Conservation (phyloP, 2,888 invertebrate species). For the Andrena bicolor region DNA sequence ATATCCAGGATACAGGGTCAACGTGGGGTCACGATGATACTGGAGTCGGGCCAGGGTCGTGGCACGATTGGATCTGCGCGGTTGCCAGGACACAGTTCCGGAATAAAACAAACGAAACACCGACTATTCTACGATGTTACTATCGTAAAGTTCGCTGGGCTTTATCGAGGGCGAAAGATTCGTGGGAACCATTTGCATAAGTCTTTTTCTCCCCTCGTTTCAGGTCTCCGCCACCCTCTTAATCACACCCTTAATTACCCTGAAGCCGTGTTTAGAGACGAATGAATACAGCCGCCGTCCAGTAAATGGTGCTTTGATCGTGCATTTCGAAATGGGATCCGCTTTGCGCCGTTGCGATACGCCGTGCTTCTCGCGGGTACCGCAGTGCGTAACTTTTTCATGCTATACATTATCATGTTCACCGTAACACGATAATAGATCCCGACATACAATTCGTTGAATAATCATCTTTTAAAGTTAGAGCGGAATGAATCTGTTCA, state of each 20-base stretch:
- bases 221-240: neutral
- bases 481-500: too few species aligned
- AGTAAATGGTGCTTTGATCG: neutral
- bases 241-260: neutral
- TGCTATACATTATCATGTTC: neutral
- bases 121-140: neutral
- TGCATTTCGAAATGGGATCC: neutral
- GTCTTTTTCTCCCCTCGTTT: neutral
- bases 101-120: conserved; percentile 11
- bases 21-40: conserved; percentile 30
- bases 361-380: conserved; percentile 5
- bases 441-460: too few species aligned
- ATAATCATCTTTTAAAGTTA: too few species aligned
- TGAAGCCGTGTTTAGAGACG: neutral
- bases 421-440: too few species aligned
- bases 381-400: conserved; percentile 42
- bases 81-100: conserved; percentile 1
- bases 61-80: conserved; percentile 13
- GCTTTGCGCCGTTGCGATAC: neutral
- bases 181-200: neutral
- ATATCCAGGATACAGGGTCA: conserved; percentile 28
- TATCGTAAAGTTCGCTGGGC: neutral
- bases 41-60: conserved; percentile 54
- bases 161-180: neutral
- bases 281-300: neutral